Evolutionary conservation across 2,888 invertebrate genomes (phyloP), one percentile per base, ranked within the genome.

Genomic region (Drosophila paranaensis): DNA sequence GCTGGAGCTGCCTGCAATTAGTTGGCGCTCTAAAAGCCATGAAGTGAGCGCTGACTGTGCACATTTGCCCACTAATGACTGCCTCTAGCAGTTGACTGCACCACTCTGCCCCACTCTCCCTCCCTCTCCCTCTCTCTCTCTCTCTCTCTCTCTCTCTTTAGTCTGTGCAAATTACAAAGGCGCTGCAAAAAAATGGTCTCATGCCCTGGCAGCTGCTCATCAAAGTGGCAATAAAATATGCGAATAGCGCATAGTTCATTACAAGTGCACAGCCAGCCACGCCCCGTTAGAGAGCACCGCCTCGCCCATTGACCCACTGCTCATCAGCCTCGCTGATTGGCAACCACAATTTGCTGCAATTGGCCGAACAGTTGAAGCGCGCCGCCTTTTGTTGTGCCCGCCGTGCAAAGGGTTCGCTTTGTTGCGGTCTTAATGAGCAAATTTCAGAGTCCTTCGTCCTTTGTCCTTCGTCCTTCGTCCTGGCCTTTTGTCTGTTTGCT

Each of bases 161-260:
- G 10, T 8, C 40, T 50, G 33, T 60, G 54, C 74, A 76, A 81
- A 81, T 87, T 80, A 80, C 60, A 72, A 65, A 71, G 79, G 60
- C 66, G 64, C 43, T 25, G n/a, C 48, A 55, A 70, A 72, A 20
- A 80, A 60, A 77, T 39, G 33, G 30, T 33, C 20, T n/a, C 61
- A 79, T 79, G 65, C 57, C 48, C 42, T 37, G 62, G 57, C 50
- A 30, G 66, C 60, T 77, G 86, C 81, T 73, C 87, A 73, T 83
- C 84, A 88, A 85, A 85, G 87, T 77, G 84, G 89, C 89, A 86
- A 88, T 85, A 86, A 88, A 83, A 89, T 88, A 85, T 77, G 77
- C 39, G 39, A 53, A 53, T 39, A 25, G 53, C 39, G 53, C 10
- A 39, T 20, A 66, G 79, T 79, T 74, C 80, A 81, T 88, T 74